Evolutionary conservation across 2,113 vertebrate genomes (phyloP).

Genomic region (Varanus salvator): DNA sequence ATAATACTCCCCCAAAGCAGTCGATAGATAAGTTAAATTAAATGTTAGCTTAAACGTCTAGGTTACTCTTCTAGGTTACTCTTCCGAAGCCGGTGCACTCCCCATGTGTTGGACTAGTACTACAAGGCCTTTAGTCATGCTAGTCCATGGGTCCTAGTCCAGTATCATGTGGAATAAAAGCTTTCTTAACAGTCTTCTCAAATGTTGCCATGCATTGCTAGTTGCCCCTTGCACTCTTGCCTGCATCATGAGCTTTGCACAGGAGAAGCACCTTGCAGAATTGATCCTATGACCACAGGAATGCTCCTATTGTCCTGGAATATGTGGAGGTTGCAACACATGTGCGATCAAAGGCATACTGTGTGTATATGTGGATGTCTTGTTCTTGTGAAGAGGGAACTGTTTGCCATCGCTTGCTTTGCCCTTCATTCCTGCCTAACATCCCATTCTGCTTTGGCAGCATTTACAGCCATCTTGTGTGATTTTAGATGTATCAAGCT

Average conservation of each 20-base stretch:
- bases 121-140: too few species aligned
- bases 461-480: slow-evolving; percentile 73
- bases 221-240: background rate
- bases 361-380: accelerated
- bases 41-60: background rate
- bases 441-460: slow-evolving; percentile 16
- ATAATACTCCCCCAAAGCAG: background rate
- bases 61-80: background rate
- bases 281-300: too few species aligned
- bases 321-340: background rate
- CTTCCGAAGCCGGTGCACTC: background rate
- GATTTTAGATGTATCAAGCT: slow-evolving; percentile 85
- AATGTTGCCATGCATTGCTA: background rate
- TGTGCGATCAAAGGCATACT: too few species aligned
- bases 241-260: background rate
- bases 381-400: background rate
- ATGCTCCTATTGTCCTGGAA: accelerated
- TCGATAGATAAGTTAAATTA: background rate
- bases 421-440: background rate
- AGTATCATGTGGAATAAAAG: background rate
- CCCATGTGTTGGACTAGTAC: background rate
- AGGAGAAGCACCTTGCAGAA: background rate
- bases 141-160: too few species aligned
- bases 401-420: background rate
- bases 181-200: too few species aligned